Evolutionary conservation across 1,140 invertebrate genomes (phyloP).

Genomic region (Brachionus plicatilis): DNA sequence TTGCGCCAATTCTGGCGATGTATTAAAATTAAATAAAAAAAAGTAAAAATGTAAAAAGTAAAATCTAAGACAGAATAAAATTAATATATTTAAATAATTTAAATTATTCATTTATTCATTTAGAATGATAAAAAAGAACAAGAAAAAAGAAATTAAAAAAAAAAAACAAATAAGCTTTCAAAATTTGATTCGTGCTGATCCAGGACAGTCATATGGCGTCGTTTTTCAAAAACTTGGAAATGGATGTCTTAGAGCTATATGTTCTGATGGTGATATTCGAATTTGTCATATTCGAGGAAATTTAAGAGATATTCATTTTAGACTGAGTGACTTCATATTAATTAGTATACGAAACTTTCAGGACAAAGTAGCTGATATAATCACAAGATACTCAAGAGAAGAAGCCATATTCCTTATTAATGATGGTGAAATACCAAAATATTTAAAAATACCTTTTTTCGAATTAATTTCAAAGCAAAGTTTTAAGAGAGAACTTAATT

Average conservation of each 20-base stretch:
- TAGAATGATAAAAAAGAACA: too few relatives aligned
- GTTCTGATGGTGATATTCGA: neutral
- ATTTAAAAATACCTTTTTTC: neutral
- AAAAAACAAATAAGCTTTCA: too few relatives aligned
- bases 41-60: too few relatives aligned
- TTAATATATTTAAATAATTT: too few relatives aligned
- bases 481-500: neutral
- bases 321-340: neutral
- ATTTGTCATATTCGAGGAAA: neutral
- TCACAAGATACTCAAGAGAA: neutral
- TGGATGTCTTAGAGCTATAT: neutral
- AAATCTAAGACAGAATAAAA: too few relatives aligned
- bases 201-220: neutral
- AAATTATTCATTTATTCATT: too few relatives aligned
- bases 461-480: neutral
- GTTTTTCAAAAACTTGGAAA: neutral
- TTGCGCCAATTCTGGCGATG: too few relatives aligned
- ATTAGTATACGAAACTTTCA: neutral
- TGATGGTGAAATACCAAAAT: neutral
- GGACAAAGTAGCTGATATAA: neutral
- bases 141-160: too few relatives aligned
- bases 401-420: neutral
- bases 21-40: too few relatives aligned
- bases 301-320: neutral
- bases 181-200: neutral